Conservation (phyloP, 1,140 invertebrate species). For the Hypsibius dujardini region DNA sequence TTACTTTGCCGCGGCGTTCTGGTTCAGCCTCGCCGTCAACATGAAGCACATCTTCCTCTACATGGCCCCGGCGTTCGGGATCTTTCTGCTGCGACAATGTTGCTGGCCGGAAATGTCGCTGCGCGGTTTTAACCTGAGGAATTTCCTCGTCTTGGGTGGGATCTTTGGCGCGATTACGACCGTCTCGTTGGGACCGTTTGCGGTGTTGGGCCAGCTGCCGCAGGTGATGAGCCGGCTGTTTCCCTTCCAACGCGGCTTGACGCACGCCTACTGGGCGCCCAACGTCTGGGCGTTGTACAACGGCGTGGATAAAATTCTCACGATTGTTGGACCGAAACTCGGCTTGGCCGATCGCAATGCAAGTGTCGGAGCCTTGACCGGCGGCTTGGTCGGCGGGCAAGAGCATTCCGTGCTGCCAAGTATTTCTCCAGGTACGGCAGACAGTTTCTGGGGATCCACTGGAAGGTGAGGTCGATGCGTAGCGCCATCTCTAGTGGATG, state of each 20-base stretch:
- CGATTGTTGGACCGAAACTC: slow-evolving; percentile 30
- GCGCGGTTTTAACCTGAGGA: slow-evolving; percentile 35
- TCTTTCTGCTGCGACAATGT: slow-evolving; percentile 69
- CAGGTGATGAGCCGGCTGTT: slow-evolving; percentile 72
- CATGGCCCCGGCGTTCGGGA: slow-evolving; percentile 73
- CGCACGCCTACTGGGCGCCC: slow-evolving; percentile 98
- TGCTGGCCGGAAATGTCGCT: slow-evolving; percentile 43
- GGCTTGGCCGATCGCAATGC: not conserved
- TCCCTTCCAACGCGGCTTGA: slow-evolving; percentile 87
- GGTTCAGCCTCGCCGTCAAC: slow-evolving; percentile 74
- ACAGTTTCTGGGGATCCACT: too few species aligned
- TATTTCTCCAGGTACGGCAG: slow-evolving; percentile 42
- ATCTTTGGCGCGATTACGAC: slow-evolving; percentile 51
- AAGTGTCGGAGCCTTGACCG: slow-evolving; percentile 43
- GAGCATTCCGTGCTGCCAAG: slow-evolving; percentile 60
- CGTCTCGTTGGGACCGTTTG: slow-evolving; percentile 77
- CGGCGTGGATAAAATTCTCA: slow-evolving; percentile 52
- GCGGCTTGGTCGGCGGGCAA: slow-evolving; percentile 75
- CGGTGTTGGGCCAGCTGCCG: slow-evolving; percentile 33
- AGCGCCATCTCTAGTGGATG: too few species aligned
- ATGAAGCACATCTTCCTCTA: slow-evolving; percentile 97
- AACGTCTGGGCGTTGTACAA: slow-evolving; percentile 97
- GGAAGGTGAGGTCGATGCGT: too few species aligned
- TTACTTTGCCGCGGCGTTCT: slow-evolving; percentile 53
- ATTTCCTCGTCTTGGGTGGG: slow-evolving; percentile 45